A percentile compares a stretch with the other conserved stretches of the same genome.
phyloP scores from a whole-genome alignment of 2,113 vertebrate genomes.

The Meriones unguiculatus region DNA sequence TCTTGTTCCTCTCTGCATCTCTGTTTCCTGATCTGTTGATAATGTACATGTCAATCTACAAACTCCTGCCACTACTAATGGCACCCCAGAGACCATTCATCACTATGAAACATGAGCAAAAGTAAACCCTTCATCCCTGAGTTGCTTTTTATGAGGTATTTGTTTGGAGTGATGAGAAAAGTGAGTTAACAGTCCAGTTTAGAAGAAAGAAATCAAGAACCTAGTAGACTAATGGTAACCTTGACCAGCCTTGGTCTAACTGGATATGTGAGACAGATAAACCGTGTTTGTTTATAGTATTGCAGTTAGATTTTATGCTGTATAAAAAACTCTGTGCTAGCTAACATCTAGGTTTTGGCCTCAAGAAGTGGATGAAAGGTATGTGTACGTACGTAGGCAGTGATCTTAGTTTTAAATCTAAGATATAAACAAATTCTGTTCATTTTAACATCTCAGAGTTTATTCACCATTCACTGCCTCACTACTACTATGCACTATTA shows the following conservation, averaged over 20 bases:
- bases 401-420: background rate
- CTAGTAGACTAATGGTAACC: background rate
- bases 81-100: no score
- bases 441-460: background rate
- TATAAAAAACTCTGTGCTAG: background rate
- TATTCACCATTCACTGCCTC: background rate
- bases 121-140: background rate
- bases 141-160: background rate
- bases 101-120: background rate
- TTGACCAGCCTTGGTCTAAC: background rate
- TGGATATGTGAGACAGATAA: background rate
- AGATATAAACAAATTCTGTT: background rate
- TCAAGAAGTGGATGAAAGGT: background rate
- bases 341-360: background rate
- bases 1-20: background rate
- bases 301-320: background rate
- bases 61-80: background rate
- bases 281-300: background rate
- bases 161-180: background rate
- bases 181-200: background rate
- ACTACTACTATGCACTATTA: background rate
- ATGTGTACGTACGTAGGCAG: background rate
- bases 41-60: background rate
- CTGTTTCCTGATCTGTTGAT: background rate
- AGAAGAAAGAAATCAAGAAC: background rate